These are phyloP conservation scores for Macrochelys suwanniensis DNA, from an alignment of 2,797 vertebrate genomes.

Conservation along the genomic window DNA sequence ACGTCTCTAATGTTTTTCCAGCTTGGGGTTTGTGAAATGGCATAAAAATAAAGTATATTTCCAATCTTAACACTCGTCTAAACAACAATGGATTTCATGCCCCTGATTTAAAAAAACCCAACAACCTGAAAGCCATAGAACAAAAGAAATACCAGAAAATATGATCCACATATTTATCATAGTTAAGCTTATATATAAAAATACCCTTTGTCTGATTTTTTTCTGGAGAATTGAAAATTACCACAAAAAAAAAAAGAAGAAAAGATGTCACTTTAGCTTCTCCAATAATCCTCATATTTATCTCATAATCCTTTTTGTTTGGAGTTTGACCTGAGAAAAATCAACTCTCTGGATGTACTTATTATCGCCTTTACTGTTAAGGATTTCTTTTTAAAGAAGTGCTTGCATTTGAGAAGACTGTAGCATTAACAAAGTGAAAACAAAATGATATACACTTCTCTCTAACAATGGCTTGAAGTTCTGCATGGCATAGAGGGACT, in stretches of 20 bases:
- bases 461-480: not conserved
- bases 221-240: not conserved
- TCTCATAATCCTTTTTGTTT: slow-evolving; percentile 26
- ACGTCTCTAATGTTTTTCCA: slow-evolving; percentile 34
- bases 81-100: slow-evolving; percentile 42
- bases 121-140: slow-evolving; percentile 38
- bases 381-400: slow-evolving; percentile 12
- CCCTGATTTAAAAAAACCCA: slow-evolving; percentile 36
- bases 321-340: not conserved
- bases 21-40: slow-evolving; percentile 14
- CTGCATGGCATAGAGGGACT: not conserved
- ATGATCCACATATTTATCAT: slow-evolving; percentile 37
- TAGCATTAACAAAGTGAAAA: not conserved
- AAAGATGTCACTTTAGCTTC: not conserved
- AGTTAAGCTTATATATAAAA: slow-evolving; percentile 22
- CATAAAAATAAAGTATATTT: slow-evolving; percentile 36
- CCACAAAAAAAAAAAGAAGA: not conserved
- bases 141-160: slow-evolving; percentile 38
- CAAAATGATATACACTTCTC: not conserved
- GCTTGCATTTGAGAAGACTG: not conserved
- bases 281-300: slow-evolving; percentile 25
- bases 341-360: not conserved
- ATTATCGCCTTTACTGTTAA: not conserved
- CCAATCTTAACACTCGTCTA: not conserved
- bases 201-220: slow-evolving; percentile 33